Percentiles rank a stretch among this genome's conserved stretches.
These are phyloP conservation scores for Chirona hameri DNA, from an alignment of 2,888 invertebrate species.

Conservation along the genomic window DNA sequence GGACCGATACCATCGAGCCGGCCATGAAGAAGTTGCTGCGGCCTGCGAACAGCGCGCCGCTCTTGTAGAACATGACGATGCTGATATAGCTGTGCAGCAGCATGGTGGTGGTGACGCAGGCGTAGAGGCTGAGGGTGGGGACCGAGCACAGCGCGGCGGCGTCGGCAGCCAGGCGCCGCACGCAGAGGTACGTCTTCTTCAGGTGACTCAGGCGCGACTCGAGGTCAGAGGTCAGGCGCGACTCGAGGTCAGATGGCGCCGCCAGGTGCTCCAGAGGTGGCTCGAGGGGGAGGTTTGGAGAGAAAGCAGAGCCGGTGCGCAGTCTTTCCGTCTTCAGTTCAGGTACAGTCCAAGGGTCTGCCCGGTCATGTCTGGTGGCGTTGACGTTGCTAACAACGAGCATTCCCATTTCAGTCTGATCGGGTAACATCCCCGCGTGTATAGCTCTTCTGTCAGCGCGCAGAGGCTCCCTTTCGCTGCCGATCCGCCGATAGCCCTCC, in stretches of 20 bases:
- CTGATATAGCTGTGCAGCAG: background rate
- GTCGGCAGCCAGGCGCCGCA: background rate
- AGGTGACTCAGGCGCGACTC: background rate
- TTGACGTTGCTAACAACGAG: no score
- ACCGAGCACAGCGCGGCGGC: background rate
- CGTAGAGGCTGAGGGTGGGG: background rate
- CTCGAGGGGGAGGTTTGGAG: background rate
- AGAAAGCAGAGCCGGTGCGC: background rate
- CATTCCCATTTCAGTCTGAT: no score
- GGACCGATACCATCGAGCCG: background rate
- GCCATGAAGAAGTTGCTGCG: background rate
- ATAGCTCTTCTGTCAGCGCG: background rate
- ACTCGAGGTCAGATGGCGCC: no score
- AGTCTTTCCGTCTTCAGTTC: background rate
- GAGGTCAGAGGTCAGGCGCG: background rate
- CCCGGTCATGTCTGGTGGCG: no score
- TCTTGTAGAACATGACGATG: background rate
- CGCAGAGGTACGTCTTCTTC: background rate
- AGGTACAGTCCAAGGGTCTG: no score
- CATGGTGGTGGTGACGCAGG: background rate
- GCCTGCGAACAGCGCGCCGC: background rate
- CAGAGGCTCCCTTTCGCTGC: background rate
- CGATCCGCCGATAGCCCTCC: background rate
- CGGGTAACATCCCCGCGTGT: no score
- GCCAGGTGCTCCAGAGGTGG: background rate